These are phyloP conservation scores for Himalopsyche tibetana DNA, from an alignment of 2,888 invertebrate genomes.

Conservation along the genomic window DNA sequence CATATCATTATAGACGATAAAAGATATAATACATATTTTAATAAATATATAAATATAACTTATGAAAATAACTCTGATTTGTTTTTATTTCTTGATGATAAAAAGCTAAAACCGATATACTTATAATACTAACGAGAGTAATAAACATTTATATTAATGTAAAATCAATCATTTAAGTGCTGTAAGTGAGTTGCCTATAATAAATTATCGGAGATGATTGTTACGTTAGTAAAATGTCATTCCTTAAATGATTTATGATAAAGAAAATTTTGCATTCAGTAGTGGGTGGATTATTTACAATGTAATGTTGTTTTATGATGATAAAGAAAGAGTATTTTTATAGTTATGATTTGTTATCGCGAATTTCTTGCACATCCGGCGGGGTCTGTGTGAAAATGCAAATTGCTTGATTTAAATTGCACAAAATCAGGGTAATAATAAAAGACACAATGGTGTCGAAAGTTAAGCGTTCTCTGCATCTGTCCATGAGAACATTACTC, in stretches of 20 bases:
- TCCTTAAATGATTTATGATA: background rate
- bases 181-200: background rate
- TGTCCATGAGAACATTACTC: conserved; percentile 30
- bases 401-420: conserved; percentile 23
- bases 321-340: background rate
- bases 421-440: conserved; percentile 22
- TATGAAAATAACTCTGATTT: too few species aligned
- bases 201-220: background rate
- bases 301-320: background rate
- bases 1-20: too few species aligned
- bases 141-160: too few species aligned
- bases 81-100: too few species aligned
- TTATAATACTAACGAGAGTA: too few species aligned
- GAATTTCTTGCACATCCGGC: background rate
- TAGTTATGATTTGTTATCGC: conserved; percentile 29
- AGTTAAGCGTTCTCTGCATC: conserved; percentile 34
- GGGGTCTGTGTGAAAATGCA: conserved; percentile 12
- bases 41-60: too few species aligned
- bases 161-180: background rate
- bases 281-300: background rate
- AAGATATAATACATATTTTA: too few species aligned
- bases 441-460: conserved; percentile 26
- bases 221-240: background rate
- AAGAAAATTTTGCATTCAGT: background rate
- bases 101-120: too few species aligned